phyloP scores from a whole-genome alignment of 2,888 invertebrate species.

The Ochropacha duplaris region DNA sequence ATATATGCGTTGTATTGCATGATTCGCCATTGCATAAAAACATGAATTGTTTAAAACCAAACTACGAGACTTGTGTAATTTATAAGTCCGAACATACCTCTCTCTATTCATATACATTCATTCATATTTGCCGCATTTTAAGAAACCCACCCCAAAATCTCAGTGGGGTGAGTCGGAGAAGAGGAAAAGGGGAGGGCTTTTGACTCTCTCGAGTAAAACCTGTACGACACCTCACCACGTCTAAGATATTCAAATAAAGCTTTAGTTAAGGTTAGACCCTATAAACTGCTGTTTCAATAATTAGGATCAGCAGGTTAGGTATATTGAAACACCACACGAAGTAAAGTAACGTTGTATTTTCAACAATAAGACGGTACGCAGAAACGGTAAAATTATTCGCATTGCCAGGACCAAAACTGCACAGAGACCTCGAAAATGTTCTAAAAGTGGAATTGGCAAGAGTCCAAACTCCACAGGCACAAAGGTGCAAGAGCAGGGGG shows the following conservation, averaged over 20 bases:
- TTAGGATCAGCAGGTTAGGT: neutral
- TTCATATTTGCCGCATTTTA: neutral
- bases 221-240: neutral
- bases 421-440: constrained; percentile 49
- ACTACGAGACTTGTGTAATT: neutral
- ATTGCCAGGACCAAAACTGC: constrained; percentile 30
- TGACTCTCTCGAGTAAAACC: neutral
- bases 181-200: neutral
- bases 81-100: neutral
- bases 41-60: neutral
- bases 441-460: constrained; percentile 55
- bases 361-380: neutral
- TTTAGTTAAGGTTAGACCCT: neutral
- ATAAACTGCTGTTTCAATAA: neutral
- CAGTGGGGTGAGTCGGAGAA: neutral
- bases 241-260: neutral
- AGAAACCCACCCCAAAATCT: neutral
- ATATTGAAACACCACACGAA: neutral
- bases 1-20: neutral
- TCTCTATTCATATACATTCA: neutral
- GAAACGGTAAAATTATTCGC: constrained; percentile 19
- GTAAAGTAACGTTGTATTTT: neutral
- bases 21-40: neutral
- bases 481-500: constrained; percentile 44
- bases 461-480: constrained; percentile 38